phyloP scores from a whole-genome alignment of 1,140 invertebrate genomes.

The Phymorhynchus buccinoides region DNA sequence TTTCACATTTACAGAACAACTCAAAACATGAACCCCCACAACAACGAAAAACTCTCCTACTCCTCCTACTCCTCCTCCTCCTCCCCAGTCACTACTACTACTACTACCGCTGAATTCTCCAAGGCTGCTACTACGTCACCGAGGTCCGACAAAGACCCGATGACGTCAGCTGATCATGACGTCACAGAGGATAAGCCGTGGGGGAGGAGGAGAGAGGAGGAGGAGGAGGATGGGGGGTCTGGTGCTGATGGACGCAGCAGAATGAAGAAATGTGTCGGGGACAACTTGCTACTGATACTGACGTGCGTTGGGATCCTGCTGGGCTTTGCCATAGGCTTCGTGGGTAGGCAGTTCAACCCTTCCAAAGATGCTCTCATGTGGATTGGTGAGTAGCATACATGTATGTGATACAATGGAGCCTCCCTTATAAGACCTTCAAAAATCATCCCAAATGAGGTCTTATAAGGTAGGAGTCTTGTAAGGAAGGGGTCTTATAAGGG shows the following conservation, averaged over 20 bases:
- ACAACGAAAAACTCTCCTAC: too few species aligned
- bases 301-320: constrained; percentile 57
- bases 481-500: too few species aligned
- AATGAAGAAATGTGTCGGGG: constrained; percentile 30
- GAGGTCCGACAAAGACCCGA: neutral
- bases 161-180: neutral
- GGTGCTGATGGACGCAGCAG: constrained; percentile 24
- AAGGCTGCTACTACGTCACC: neutral
- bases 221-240: too few species aligned
- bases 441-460: too few species aligned
- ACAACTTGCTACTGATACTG: constrained; percentile 55
- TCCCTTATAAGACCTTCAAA: too few species aligned
- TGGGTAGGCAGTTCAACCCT: constrained; percentile 80
- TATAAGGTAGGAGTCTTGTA: too few species aligned
- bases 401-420: neutral
- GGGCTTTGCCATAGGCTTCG: constrained; percentile 77
- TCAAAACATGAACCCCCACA: too few species aligned
- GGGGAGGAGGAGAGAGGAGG: too few species aligned
- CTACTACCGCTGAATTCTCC: neutral
- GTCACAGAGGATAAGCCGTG: neutral
- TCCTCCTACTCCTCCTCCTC: too few species aligned
- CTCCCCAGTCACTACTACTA: too few species aligned
- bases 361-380: constrained; percentile 84
- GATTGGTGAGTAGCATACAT: constrained; percentile 78
- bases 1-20: neutral